These are phyloP conservation scores for Gopherus flavomarginatus DNA, from an alignment of 2,113 vertebrate genomes.

Conservation along the genomic window DNA sequence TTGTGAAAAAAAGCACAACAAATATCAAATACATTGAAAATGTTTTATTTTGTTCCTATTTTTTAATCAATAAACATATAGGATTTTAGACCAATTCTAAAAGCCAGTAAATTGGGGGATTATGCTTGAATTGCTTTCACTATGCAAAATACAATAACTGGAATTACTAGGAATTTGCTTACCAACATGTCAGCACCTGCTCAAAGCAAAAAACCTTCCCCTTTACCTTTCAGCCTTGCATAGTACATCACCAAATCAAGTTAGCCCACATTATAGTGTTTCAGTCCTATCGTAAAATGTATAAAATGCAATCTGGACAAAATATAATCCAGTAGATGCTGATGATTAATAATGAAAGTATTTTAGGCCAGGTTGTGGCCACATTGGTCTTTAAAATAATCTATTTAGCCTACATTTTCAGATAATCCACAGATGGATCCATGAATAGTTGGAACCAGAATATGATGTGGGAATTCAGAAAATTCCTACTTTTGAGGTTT, in stretches of 20 bases:
- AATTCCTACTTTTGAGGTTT: background rate
- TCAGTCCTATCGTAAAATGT: background rate
- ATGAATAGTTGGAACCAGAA: background rate
- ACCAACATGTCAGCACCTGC: background rate
- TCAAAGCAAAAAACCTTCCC: background rate
- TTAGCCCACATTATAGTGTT: background rate
- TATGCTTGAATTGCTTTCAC: background rate
- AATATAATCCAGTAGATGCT: background rate
- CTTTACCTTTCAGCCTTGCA: background rate
- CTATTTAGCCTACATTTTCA: background rate
- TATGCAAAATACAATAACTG: background rate
- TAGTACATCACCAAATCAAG: background rate
- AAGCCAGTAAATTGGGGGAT: background rate
- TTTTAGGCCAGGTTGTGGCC: background rate
- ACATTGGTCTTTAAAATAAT: background rate
- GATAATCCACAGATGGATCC: background rate
- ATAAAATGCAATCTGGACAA: background rate
- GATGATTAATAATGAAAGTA: background rate
- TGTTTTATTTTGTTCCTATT: background rate
- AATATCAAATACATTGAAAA: slow-evolving; percentile 11
- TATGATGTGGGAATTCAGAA: background rate
- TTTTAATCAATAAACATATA: background rate
- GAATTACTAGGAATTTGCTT: background rate
- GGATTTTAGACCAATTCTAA: background rate
- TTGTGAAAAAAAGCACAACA: background rate